Conservation (phyloP, 2,113 vertebrate genomes). For the Mirounga angustirostris region DNA sequence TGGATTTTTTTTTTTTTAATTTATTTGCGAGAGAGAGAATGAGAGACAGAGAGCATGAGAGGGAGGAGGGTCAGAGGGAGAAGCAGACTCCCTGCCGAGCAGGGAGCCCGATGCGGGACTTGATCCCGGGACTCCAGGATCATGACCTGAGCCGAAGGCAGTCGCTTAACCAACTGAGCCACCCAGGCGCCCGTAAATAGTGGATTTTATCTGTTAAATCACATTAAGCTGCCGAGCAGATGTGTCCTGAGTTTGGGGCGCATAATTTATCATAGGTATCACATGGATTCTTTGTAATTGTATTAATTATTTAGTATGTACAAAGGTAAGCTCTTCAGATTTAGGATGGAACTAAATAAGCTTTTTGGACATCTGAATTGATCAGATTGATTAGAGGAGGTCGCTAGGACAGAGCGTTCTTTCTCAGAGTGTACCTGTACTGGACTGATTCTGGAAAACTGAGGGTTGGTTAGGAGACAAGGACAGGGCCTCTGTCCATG, state of each 20-base stretch:
- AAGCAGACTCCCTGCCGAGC: no score
- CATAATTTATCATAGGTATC: conserved; percentile 76
- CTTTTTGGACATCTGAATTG: conserved; percentile 63
- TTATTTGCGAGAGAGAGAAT: no score
- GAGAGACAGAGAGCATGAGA: no score
- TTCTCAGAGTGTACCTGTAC: background rate
- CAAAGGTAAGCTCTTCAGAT: conserved; percentile 61
- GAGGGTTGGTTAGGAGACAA: background rate
- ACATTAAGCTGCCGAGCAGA: conserved; percentile 65
- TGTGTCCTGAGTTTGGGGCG: conserved; percentile 68
- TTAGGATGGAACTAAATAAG: conserved; percentile 67
- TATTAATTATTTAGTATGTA: conserved; percentile 82
- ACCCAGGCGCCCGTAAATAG: conserved; percentile 40
- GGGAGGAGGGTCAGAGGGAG: no score
- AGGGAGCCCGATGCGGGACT: no score
- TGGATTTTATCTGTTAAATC: conserved; percentile 83
- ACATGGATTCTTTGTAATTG: conserved; percentile 70
- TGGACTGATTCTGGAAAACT: background rate
- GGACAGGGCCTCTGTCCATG: background rate
- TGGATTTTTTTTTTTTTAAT: conserved; percentile 50
- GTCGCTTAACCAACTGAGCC: no score
- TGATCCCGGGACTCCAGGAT: no score
- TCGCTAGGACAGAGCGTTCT: background rate
- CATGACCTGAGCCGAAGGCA: no score
- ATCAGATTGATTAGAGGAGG: conserved; percentile 1